A percentile compares a stretch with the other conserved stretches of the same genome.
Evolutionary conservation across 2,797 vertebrate genomes (phyloP).

Genomic region (Anguilla pacifica): DNA sequence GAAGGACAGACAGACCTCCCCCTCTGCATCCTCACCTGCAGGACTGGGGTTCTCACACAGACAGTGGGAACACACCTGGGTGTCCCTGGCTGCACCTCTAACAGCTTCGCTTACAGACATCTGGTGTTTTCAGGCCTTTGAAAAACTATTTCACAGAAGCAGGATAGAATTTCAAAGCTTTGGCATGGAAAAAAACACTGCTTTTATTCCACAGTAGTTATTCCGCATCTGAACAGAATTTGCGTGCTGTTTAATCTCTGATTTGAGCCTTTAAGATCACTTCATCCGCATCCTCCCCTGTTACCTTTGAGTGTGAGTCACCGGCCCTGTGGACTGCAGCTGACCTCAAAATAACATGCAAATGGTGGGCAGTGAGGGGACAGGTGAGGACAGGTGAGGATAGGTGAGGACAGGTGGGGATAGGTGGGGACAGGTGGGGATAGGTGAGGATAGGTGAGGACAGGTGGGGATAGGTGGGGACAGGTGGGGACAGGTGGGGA

Average conservation of each 20-base stretch:
- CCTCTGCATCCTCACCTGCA: not conserved
- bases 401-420: too few species aligned
- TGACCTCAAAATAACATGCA: not conserved
- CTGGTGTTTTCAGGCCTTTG: not conserved
- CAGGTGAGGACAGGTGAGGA: not conserved
- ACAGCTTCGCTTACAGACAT: not conserved
- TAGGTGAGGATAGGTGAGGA: too few species aligned
- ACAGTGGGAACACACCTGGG: not conserved
- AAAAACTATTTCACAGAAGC: not conserved
- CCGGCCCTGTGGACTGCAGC: not conserved
- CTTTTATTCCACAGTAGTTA: not conserved
- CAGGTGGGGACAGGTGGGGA: too few species aligned
- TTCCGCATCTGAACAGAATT: not conserved
- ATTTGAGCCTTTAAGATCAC: not conserved
- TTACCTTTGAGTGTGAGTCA: not conserved
- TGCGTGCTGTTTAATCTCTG: not conserved
- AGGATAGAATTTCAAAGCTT: conserved; percentile 5
- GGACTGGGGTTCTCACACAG: not conserved
- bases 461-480: too few species aligned
- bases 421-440: too few species aligned
- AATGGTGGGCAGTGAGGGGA: not conserved
- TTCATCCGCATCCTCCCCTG: not conserved
- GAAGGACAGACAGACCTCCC: conserved; percentile 15
- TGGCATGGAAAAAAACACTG: not conserved
- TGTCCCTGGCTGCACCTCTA: not conserved